Conservation (phyloP, 1,140 invertebrate genomes). For the Colletes latitarsis region DNA sequence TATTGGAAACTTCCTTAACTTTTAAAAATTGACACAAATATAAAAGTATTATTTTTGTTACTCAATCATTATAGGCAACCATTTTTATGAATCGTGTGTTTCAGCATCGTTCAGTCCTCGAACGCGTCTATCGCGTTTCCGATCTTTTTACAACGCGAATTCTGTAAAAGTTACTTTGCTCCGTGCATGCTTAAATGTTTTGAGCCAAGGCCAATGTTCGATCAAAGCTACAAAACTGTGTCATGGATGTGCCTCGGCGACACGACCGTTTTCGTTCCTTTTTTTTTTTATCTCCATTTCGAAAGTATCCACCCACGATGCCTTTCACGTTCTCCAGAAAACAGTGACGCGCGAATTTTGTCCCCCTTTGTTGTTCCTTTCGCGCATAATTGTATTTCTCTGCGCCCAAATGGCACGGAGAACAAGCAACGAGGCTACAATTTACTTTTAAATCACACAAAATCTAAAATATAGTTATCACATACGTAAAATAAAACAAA, state of each 20-base stretch:
- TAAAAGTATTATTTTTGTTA: no score
- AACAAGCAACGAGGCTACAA: no score
- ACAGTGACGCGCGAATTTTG: conserved; percentile 10
- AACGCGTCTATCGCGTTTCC: background rate
- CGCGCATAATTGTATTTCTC: background rate
- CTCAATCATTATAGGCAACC: no score
- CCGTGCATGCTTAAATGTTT: conserved; percentile 30
- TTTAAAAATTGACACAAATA: no score
- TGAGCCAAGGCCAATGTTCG: conserved; percentile 30
- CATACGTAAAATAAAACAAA: no score
- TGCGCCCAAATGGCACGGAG: no score
- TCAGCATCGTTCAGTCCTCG: no score
- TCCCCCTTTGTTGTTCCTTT: background rate
- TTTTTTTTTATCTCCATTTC: conserved; percentile 19
- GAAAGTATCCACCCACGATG: conserved; percentile 22
- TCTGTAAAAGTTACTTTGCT: conserved; percentile 15
- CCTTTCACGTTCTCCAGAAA: conserved; percentile 2
- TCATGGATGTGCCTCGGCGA: conserved; percentile 27
- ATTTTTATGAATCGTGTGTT: no score
- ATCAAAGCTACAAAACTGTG: conserved; percentile 45
- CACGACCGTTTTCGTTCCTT: conserved; percentile 10
- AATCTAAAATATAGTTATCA: no score
- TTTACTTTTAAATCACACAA: no score
- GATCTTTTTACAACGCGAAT: background rate
- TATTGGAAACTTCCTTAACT: no score